A percentile compares a stretch with the other conserved stretches of the same genome.
Conservation (phyloP, 35 echinoderm and acorn worm species). For the Holothuria glaberrima region DNA sequence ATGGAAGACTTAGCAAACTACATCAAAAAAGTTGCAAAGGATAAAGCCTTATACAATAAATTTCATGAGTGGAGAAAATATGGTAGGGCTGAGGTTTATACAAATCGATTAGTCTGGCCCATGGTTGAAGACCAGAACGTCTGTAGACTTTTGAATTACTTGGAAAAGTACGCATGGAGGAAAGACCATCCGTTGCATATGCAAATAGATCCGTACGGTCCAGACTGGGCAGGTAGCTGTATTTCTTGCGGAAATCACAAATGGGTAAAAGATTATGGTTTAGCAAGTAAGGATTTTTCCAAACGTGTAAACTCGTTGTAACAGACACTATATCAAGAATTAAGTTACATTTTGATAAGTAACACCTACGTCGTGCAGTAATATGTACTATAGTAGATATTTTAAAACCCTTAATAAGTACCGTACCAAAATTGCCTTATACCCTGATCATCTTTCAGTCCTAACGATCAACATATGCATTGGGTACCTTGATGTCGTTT, state of each 20-base stretch:
- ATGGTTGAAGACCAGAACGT: background rate
- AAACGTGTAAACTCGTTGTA: too few species aligned
- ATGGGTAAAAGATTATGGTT: background rate
- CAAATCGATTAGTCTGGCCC: background rate
- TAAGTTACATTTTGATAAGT: too few species aligned
- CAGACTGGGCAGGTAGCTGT: background rate
- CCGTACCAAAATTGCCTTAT: too few species aligned
- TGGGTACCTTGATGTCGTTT: too few species aligned
- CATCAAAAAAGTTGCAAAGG: conserved; percentile 30
- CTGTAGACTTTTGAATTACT: background rate
- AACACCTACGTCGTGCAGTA: too few species aligned
- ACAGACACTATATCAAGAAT: too few species aligned
- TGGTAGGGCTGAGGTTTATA: background rate
- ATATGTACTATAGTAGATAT: too few species aligned
- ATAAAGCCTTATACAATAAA: conserved; percentile 51
- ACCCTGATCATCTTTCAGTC: too few species aligned
- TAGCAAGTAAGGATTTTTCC: too few species aligned
- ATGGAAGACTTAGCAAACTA: conserved; percentile 47
- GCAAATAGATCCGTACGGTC: conserved; percentile 2
- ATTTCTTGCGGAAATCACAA: conserved; percentile 27
- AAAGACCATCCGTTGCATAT: background rate
- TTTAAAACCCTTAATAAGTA: too few species aligned
- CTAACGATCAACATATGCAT: too few species aligned
- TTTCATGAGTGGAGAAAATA: conserved; percentile 62
- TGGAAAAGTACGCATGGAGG: background rate